Evolutionary conservation across 1,140 invertebrate genomes (phyloP).

Genomic region (Coboldia fuscipes): DNA sequence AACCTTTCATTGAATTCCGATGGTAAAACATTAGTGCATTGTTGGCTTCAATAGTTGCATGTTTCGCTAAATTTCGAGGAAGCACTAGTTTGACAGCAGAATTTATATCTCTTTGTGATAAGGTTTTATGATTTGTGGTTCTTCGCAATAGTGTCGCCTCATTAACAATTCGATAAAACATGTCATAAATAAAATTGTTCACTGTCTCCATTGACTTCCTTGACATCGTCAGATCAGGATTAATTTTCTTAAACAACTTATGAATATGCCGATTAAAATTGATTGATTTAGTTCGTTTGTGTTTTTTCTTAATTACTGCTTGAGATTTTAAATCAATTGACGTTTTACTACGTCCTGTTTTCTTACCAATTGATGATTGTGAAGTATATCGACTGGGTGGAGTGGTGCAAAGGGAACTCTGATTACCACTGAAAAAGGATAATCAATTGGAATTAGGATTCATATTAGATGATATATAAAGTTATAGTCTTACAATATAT

Average conservation of each 20-base stretch:
- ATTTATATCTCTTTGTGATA: constrained; percentile 34
- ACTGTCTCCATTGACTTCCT: constrained; percentile 28
- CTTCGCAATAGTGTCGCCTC: constrained; percentile 26
- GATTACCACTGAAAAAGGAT: no score
- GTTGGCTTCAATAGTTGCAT: constrained; percentile 11
- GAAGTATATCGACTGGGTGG: not conserved
- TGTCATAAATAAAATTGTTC: constrained; percentile 28
- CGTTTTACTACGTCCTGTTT: not conserved
- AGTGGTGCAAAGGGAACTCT: not conserved
- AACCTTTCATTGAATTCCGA: not conserved
- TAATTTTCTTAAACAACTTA: constrained; percentile 6
- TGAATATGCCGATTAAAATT: no score
- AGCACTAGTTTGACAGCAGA: constrained; percentile 35
- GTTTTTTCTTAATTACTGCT: not conserved
- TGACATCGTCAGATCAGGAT: constrained; percentile 27
- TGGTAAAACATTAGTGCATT: constrained; percentile 11
- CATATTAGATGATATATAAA: no score
- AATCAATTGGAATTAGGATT: no score
- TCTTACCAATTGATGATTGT: not conserved
- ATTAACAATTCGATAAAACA: constrained; percentile 27
- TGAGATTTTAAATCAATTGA: not conserved
- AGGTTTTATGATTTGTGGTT: constrained; percentile 29
- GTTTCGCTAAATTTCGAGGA: constrained; percentile 30
- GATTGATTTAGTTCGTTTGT: no score
- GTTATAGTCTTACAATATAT: no score